Conservation (phyloP, 2,888 invertebrate species). For the Drepana falcataria region DNA sequence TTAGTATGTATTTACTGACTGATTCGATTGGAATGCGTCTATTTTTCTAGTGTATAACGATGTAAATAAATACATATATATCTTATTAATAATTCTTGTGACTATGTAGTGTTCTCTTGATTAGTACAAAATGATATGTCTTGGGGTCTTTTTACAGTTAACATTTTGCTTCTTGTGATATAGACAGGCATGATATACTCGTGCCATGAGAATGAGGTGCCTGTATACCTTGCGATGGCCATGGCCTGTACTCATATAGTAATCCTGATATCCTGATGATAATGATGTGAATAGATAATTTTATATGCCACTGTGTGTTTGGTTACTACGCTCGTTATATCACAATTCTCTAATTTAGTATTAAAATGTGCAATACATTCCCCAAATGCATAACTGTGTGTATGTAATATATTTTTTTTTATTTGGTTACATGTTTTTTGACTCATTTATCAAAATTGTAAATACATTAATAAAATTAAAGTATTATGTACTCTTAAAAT, state of each 20-base stretch:
- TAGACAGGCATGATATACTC: constrained; percentile 19
- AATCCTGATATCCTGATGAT: too few species aligned
- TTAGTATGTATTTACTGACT: constrained; percentile 58
- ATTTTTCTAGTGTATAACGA: constrained; percentile 27
- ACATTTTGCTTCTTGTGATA: constrained; percentile 30
- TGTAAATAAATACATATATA: constrained; percentile 36
- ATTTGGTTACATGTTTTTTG: not conserved
- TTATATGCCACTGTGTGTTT: not conserved
- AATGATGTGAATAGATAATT: too few species aligned
- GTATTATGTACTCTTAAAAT: constrained; percentile 18
- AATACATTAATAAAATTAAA: constrained; percentile 20
- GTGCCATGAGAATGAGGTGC: constrained; percentile 40
- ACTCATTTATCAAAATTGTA: not conserved
- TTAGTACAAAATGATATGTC: constrained; percentile 46
- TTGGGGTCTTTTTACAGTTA: constrained; percentile 42
- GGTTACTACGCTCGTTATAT: not conserved
- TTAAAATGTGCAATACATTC: constrained; percentile 54
- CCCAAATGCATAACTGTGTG: constrained; percentile 42
- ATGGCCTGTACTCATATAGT: not conserved
- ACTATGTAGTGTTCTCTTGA: constrained; percentile 35
- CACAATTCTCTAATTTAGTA: constrained; percentile 5
- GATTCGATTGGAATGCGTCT: constrained; percentile 50
- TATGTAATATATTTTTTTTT: not conserved
- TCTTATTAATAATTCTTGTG: constrained; percentile 39
- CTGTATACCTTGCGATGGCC: constrained; percentile 7